Evolutionary conservation across 2,113 vertebrate genomes (phyloP).

Genomic region (Eubucco bourcierii): DNA sequence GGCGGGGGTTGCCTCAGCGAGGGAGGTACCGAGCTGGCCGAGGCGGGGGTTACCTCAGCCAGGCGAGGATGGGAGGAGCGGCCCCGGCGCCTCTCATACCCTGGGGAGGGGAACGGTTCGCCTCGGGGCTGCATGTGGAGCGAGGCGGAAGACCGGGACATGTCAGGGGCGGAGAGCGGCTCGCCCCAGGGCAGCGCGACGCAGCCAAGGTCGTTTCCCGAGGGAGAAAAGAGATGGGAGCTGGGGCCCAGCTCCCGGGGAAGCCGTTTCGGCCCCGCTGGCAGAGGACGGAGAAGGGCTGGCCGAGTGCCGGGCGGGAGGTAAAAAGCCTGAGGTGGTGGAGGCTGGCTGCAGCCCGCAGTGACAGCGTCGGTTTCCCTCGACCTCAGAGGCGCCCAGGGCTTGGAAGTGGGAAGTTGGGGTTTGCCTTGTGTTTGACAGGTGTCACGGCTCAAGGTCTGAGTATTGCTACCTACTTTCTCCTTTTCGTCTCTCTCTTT

Average conservation of each 20-base stretch:
- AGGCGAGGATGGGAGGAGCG: neutral
- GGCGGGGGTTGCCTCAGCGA: neutral
- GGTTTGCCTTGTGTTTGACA: neutral
- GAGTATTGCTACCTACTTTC: neutral
- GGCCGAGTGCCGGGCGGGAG: neutral
- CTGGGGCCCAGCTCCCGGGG: neutral
- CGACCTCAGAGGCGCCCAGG: neutral
- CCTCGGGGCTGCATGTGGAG: neutral
- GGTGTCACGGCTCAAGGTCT: neutral
- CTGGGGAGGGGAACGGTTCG: neutral
- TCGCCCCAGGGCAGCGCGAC: neutral
- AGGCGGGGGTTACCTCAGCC: neutral
- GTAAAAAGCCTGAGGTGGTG: rapidly evolving
- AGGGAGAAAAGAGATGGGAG: neutral
- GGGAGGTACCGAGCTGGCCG: neutral
- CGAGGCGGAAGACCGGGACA: neutral
- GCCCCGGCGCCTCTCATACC: neutral
- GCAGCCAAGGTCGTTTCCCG: constrained; percentile 21
- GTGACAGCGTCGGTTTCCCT: neutral
- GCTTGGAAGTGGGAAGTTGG: neutral
- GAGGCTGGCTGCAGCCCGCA: neutral
- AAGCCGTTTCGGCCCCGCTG: neutral
- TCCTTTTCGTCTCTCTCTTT: neutral
- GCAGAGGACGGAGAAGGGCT: neutral
- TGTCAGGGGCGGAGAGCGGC: neutral